Evolutionary conservation across 2,888 invertebrate genomes (phyloP).

Genomic region (Euplexia lucipara): DNA sequence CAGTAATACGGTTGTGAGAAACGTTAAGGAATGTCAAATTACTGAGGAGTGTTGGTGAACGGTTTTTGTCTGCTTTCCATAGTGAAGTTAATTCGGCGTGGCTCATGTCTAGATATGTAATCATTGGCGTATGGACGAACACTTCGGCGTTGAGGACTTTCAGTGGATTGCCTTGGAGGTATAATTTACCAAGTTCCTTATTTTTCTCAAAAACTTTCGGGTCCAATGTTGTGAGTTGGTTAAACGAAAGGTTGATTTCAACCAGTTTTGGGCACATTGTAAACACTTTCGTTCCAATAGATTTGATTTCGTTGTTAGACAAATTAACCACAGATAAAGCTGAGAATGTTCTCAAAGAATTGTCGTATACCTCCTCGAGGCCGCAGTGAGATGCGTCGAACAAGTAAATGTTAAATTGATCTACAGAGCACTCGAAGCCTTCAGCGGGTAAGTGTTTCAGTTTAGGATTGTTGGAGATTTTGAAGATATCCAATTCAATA

Average conservation of each 20-base stretch:
- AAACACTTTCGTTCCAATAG: slow-evolving; percentile 90
- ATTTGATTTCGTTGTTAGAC: slow-evolving; percentile 92
- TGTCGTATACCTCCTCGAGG: slow-evolving; percentile 91
- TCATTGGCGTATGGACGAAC: slow-evolving; percentile 91
- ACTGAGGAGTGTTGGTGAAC: slow-evolving; percentile 85
- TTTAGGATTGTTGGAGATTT: slow-evolving; percentile 93
- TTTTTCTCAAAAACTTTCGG: slow-evolving; percentile 93
- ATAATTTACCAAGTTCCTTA: slow-evolving; percentile 92
- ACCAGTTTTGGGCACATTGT: slow-evolving; percentile 90
- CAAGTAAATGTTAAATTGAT: slow-evolving; percentile 92
- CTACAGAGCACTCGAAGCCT: slow-evolving; percentile 92
- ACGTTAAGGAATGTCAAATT: slow-evolving; percentile 91
- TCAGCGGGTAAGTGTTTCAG: slow-evolving; percentile 92
- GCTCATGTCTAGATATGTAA: slow-evolving; percentile 93
- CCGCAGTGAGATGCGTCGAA: slow-evolving; percentile 95
- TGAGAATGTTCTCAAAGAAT: slow-evolving; percentile 93
- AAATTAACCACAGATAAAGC: slow-evolving; percentile 93
- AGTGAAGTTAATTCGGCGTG: slow-evolving; percentile 92
- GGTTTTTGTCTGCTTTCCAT: slow-evolving; percentile 91
- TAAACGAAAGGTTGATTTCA: slow-evolving; percentile 94
- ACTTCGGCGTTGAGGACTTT: slow-evolving; percentile 92
- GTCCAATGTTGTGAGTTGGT: slow-evolving; percentile 92
- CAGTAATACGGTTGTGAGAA: slow-evolving; percentile 91
- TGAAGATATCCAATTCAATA: slow-evolving; percentile 92
- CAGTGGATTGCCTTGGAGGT: slow-evolving; percentile 94